Base-by-base conservation (phyloP, 2,797 vertebrate species). In the Poeciliopsis infans region DNA sequence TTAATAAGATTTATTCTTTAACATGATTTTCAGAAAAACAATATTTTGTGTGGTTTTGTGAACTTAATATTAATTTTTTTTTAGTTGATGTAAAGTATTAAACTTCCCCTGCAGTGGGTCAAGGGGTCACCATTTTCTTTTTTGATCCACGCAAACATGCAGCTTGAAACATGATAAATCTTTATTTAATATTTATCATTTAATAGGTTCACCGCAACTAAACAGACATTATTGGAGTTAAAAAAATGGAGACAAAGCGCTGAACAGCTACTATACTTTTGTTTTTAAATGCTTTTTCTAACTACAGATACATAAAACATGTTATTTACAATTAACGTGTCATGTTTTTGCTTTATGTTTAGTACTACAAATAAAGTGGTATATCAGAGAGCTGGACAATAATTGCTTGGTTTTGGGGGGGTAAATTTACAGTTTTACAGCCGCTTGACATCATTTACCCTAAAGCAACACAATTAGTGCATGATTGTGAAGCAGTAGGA, bases 41-140 rank as follows among this genome's bases (percentile, higher is more conserved):
- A 2, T 39, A 16, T 5, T 57, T 15, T 46, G 28, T 41, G 55
- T 75, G 76, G 53, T 70, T 49, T 10, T 4, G 55, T 49, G 41
- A 5, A 69, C 20, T 12, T 51, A 1, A 33, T 49, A 2, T 33
- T 25, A 5, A 13, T 73, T 39, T 69, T 25, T 31, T 39, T 15
- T 69, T 43, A 15, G 11, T 69, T 3, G 39, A 41, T 41, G 8
- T 41, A 15, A 69, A 43, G 8, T 13, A 43, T 43, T 69, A 41
- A 69, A n/a, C 5, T 15, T n/a, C 66, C 23, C 39, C 39, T n/a
- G 83, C 81, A 88, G 80, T 82, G 84, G 87, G 87, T 87, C 88
- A 88, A 15, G 76, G 79, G 81, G 88, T 88, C 80, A 84, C 46
- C 45, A 61, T 83, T 84, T 75, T 59, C 45, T 23, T 53, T 53